Evolutionary conservation across 2,797 vertebrate genomes (phyloP).

Genomic region (Avahi laniger): DNA sequence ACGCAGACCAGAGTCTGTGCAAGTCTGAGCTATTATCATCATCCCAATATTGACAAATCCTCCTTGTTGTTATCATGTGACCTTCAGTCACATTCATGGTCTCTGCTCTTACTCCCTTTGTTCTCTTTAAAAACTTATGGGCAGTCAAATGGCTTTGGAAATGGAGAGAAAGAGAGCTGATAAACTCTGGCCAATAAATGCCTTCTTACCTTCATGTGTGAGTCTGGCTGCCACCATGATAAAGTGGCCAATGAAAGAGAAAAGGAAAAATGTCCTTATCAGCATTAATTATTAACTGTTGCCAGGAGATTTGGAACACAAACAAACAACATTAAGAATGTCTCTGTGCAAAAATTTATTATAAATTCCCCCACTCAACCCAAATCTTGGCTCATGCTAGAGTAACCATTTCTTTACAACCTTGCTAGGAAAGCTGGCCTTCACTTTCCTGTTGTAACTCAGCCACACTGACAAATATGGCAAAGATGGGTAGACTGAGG

Average conservation of each 20-base stretch:
- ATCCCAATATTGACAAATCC: not conserved
- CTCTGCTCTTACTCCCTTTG: not conserved
- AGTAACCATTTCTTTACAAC: not conserved
- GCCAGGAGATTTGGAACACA: not conserved
- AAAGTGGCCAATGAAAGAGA: not conserved
- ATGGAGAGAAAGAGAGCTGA: constrained; percentile 68
- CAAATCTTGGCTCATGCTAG: not conserved
- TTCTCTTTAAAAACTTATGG: constrained; percentile 1
- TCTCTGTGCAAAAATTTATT: not conserved
- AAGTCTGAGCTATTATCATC: not conserved
- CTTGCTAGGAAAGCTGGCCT: not conserved
- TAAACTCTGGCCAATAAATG: constrained; percentile 54
- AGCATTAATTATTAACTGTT: not conserved
- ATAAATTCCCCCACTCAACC: not conserved
- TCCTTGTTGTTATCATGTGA: not conserved
- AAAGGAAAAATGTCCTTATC: not conserved
- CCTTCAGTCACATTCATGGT: not conserved
- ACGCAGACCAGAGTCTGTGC: not conserved
- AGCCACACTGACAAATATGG: not conserved
- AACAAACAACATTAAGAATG: not conserved
- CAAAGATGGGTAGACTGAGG: not conserved
- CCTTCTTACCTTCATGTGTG: constrained; percentile 23
- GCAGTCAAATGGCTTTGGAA: constrained; percentile 50
- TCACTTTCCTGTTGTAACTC: not conserved
- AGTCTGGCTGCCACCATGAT: not conserved